phyloP scores from a whole-genome alignment of 2,888 invertebrate genomes.

The Rhodophaea formosa region DNA sequence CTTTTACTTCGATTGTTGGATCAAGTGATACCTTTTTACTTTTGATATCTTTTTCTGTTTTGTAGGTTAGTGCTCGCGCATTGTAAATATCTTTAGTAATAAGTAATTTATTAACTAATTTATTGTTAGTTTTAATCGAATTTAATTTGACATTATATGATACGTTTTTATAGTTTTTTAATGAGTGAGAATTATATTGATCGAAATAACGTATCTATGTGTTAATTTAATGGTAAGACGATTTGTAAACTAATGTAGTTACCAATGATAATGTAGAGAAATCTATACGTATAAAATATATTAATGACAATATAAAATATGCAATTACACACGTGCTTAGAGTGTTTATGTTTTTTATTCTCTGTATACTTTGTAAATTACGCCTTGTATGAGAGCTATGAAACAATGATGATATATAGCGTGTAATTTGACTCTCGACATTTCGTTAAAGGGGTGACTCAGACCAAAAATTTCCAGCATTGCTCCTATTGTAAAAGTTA shows the following conservation, averaged over 20 bases:
- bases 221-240: conserved; percentile 6
- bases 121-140: conserved; percentile 44
- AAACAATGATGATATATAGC: too few relatives aligned
- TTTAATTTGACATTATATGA: conserved; percentile 7
- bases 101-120: conserved; percentile 52
- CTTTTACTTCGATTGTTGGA: conserved; percentile 14
- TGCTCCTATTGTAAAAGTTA: too few relatives aligned
- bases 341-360: conserved; percentile 34
- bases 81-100: conserved; percentile 58
- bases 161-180: conserved; percentile 8
- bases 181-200: conserved; percentile 7
- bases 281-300: conserved; percentile 22
- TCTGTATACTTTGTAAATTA: background rate
- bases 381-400: too few relatives aligned
- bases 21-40: conserved; percentile 16
- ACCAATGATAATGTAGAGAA: conserved; percentile 38
- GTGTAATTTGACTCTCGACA: too few relatives aligned
- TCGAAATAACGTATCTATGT: conserved; percentile 8
- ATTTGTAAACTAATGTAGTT: conserved; percentile 41
- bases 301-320: conserved; percentile 22
- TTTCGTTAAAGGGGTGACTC: too few relatives aligned
- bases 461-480: too few relatives aligned
- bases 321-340: conserved; percentile 32
- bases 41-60: conserved; percentile 5
- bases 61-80: conserved; percentile 45